These are phyloP conservation scores for Sipha flava DNA, from an alignment of 1,140 invertebrate species.

Conservation along the genomic window DNA sequence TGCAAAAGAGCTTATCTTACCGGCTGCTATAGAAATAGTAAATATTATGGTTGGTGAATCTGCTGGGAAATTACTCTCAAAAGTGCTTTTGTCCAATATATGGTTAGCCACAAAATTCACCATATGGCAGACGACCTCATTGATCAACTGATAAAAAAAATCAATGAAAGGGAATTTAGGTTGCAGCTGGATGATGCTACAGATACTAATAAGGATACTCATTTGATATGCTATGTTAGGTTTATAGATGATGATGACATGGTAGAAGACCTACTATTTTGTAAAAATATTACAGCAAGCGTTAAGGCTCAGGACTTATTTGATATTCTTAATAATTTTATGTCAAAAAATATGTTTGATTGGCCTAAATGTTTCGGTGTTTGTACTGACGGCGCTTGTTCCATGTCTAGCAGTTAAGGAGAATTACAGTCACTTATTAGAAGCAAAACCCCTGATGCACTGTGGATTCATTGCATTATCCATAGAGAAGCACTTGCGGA, in stretches of 20 bases:
- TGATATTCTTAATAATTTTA: too few species aligned
- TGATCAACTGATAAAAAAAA: not conserved
- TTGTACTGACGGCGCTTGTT: too few species aligned
- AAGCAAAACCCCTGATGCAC: not conserved
- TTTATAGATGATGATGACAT: not conserved
- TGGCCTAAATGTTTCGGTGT: not conserved
- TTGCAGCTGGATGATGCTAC: not conserved
- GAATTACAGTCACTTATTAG: too few species aligned
- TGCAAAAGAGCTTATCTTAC: slow-evolving; percentile 42
- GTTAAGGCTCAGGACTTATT: not conserved
- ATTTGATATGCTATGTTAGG: too few species aligned
- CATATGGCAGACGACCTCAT: not conserved
- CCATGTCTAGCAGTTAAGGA: too few species aligned
- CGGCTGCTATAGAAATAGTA: slow-evolving; percentile 40
- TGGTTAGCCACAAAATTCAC: not conserved
- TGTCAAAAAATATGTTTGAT: not conserved
- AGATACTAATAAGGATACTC: too few species aligned
- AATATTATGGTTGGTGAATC: slow-evolving; percentile 35
- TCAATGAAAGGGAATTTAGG: not conserved
- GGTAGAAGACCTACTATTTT: too few species aligned
- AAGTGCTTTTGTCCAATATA: not conserved
- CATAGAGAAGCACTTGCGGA: not conserved
- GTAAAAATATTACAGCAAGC: too few species aligned
- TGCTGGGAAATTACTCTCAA: not conserved
- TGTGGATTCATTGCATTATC: not conserved